Base-by-base conservation (phyloP, 2,888 invertebrate genomes). In the Tenthredo livida region DNA sequence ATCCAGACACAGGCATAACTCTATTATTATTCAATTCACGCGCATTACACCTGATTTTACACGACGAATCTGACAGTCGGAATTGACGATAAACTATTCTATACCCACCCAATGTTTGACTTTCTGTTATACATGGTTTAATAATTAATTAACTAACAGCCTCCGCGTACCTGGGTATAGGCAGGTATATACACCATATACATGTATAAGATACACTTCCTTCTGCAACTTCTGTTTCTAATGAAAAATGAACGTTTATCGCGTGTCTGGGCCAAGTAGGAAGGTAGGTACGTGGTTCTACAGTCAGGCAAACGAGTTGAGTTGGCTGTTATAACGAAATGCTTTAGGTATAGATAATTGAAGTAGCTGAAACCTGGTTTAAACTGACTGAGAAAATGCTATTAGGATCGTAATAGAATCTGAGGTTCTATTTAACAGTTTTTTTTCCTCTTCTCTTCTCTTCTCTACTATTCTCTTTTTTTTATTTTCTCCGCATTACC, bases 401-500 rank as follows among this genome's bases (percentile, higher is more conserved):
- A 80, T 80, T 58, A 65, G 78, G 78, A 75, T 67, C 61, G 84
- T 61, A 67, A 67, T 58, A 61, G 65, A 67, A 84, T 82, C 77
- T 33, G 78, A 77, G 47, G 80, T 80, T 80, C 80, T 58, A 61
- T 80, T 80, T 67, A 61, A 70, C 29, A n/a, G 83, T 65, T 37
- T 61, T n/a, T 15, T 9, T 65, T 40, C 47, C 25, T 7, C 10
- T 43, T 43, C 7, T 33, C 6, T n/a, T 25, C 17, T 5, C 15
- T 33, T n/a, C 54, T 29, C 15, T 54, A 12, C 47, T 47, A 21
- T 37, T 37, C 37, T 37, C 37, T 7, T n/a, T 12, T 12, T 47
- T 25, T 61, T 40, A 4, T 37, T 37, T 61, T 58, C 40, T 7
- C 10, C 40, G 21, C 25, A 25, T 61, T 80, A 61, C 77, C 33